phyloP scores from a whole-genome alignment of 2,797 vertebrate genomes.

The Pogoniulus pusillus region DNA sequence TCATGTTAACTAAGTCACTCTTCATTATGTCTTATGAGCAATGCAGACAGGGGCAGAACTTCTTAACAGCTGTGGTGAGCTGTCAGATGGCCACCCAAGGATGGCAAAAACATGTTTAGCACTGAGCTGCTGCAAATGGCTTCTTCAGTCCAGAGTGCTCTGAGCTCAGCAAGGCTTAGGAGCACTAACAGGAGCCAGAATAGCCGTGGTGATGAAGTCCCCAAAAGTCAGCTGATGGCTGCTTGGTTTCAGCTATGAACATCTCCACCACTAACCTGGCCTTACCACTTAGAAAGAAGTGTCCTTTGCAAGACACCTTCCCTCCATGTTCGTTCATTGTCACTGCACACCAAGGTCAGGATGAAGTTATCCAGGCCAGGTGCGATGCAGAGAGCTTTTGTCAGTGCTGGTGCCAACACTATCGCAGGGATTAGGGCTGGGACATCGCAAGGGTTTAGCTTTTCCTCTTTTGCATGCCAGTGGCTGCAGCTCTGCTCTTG shows the following conservation, averaged over 20 bases:
- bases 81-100: background rate
- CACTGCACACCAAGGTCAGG: background rate
- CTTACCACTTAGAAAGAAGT: background rate
- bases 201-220: background rate
- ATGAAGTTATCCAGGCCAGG: background rate
- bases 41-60: background rate
- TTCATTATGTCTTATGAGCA: background rate
- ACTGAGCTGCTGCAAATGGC: background rate
- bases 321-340: background rate
- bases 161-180: too few species aligned
- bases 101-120: background rate
- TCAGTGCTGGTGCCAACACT: background rate
- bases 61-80: background rate
- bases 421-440: background rate
- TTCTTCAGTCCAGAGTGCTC: background rate
- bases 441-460: background rate
- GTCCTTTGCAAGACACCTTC: background rate
- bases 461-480: rapidly evolving
- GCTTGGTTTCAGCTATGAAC: background rate
- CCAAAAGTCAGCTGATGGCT: background rate
- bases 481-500: background rate
- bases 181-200: background rate
- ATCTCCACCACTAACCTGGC: background rate
- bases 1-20: rapidly evolving
- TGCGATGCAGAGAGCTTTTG: background rate